These are phyloP conservation scores for Stomorhina lunata DNA, from an alignment of 2,888 invertebrate species.

Conservation along the genomic window DNA sequence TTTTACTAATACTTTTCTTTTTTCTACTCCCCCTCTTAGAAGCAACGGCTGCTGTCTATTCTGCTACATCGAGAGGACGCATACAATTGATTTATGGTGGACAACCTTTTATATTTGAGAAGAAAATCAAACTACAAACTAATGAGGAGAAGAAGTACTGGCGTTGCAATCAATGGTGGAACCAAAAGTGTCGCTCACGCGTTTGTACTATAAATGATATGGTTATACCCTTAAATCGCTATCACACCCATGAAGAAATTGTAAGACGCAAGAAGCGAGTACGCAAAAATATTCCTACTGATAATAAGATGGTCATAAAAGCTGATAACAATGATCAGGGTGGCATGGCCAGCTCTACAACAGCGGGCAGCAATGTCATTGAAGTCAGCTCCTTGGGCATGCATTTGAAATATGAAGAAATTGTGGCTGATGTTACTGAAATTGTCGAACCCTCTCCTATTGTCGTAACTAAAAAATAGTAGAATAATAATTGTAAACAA, in stretches of 20 bases:
- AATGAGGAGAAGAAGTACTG: constrained; percentile 79
- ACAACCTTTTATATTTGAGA: constrained; percentile 80
- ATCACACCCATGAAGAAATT: constrained; percentile 79
- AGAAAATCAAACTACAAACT: constrained; percentile 75
- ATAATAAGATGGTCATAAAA: constrained; percentile 38
- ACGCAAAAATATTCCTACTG: constrained; percentile 69
- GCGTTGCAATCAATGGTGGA: constrained; percentile 81
- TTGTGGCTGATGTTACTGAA: constrained; percentile 78
- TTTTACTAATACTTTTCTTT: constrained; percentile 61
- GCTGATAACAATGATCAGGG: neutral
- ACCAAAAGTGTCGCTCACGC: constrained; percentile 79
- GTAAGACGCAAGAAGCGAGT: constrained; percentile 79
- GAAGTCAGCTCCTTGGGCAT: constrained; percentile 72
- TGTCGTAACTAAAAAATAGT: constrained; percentile 46
- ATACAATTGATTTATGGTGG: constrained; percentile 80
- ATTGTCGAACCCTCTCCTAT: constrained; percentile 69
- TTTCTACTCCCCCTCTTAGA: constrained; percentile 70
- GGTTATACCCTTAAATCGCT: constrained; percentile 79
- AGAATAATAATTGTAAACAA: neutral
- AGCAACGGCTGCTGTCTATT: constrained; percentile 77
- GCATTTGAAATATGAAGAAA: constrained; percentile 78
- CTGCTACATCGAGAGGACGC: constrained; percentile 79
- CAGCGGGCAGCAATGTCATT: constrained; percentile 62
- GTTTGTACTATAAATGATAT: constrained; percentile 78
- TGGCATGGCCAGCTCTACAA: no score